A percentile compares a stretch with the other conserved stretches of the same genome.
Conservation (phyloP, 1,140 invertebrate genomes). For the Phocides pigmalion region DNA sequence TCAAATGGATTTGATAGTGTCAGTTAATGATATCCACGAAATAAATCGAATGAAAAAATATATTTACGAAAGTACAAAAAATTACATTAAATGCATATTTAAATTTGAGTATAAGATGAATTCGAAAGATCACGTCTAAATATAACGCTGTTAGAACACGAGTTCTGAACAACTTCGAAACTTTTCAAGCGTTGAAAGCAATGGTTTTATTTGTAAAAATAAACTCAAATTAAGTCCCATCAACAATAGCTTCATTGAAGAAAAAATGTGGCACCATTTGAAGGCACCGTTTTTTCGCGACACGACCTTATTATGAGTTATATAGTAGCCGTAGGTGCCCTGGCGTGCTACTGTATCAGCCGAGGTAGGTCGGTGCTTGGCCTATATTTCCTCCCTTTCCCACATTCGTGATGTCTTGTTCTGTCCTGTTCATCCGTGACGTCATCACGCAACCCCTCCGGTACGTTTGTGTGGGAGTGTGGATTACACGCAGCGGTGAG, state of each 20-base stretch:
- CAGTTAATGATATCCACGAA: too few species aligned
- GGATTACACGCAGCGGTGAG: constrained; percentile 45
- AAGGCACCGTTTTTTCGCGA: constrained; percentile 44
- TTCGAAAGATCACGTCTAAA: constrained; percentile 22
- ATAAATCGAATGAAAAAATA: too few species aligned
- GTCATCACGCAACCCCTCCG: constrained; percentile 66
- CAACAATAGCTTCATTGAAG: constrained; percentile 33
- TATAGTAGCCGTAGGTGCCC: constrained; percentile 62
- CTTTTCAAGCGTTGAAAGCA: constrained; percentile 14
- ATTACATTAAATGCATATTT: too few species aligned
- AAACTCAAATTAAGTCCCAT: constrained; percentile 9
- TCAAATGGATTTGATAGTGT: too few species aligned
- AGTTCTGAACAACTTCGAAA: constrained; percentile 11
- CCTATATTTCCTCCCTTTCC: constrained; percentile 67
- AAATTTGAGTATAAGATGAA: constrained; percentile 21
- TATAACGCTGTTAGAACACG: constrained; percentile 10
- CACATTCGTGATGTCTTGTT: constrained; percentile 15
- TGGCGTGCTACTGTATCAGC: constrained; percentile 56
- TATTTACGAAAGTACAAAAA: too few species aligned
- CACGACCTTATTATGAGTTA: constrained; percentile 63
- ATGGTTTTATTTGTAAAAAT: constrained; percentile 14
- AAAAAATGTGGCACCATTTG: constrained; percentile 47
- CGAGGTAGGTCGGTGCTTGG: constrained; percentile 75
- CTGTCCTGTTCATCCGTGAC: constrained; percentile 59
- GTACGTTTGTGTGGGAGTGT: constrained; percentile 48